Percentiles rank a stretch among this genome's conserved stretches.
phyloP scores from a whole-genome alignment of 2,113 vertebrate species.

The Laticauda colubrina region DNA sequence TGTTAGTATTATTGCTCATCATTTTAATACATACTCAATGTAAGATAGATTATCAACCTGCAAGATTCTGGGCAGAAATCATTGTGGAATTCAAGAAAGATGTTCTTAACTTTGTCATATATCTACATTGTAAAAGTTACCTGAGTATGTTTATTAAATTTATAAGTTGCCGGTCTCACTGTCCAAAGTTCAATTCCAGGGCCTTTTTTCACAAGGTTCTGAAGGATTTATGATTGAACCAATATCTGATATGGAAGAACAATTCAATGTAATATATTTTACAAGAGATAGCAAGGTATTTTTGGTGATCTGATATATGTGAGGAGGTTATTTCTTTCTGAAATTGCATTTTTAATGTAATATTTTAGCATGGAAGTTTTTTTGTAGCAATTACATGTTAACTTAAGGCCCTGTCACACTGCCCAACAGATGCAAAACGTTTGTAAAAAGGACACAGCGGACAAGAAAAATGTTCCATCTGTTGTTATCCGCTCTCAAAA shows the following conservation, averaged over 20 bases:
- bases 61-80: constrained; percentile 36
- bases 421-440: too few species aligned
- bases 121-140: constrained; percentile 17
- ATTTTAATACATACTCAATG: constrained; percentile 18
- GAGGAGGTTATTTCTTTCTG: constrained; percentile 4
- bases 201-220: constrained; percentile 38
- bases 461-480: too few species aligned
- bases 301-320: constrained; percentile 21
- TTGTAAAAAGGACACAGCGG: too few species aligned
- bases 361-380: constrained; percentile 33
- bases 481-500: too few species aligned
- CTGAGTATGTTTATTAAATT: constrained; percentile 25
- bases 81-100: constrained; percentile 30
- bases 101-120: constrained; percentile 4
- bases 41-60: background rate
- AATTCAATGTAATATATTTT: constrained; percentile 32
- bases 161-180: background rate
- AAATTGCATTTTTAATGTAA: constrained; percentile 30
- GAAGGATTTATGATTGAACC: constrained; percentile 14
- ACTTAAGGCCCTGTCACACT: background rate
- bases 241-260: constrained; percentile 14
- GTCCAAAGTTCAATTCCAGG: background rate
- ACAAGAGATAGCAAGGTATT: constrained; percentile 25
- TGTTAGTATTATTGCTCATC: rapidly evolving
- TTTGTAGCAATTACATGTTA: constrained; percentile 51